Conservation (phyloP, 2,797 vertebrate species). For the Threskiornis aethiopicus region DNA sequence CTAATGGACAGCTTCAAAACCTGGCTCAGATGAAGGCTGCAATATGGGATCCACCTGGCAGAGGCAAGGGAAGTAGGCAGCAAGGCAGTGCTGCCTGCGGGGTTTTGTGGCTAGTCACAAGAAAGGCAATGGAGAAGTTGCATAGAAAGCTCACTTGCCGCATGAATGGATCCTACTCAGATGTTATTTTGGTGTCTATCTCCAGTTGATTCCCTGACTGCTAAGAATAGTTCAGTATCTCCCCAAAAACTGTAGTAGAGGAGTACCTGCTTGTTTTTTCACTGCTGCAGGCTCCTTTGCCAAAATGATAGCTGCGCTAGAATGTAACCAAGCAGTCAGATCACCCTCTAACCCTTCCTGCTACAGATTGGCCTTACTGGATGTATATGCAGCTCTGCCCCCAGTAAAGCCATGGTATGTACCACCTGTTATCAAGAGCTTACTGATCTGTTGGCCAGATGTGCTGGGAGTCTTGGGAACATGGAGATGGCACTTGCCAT, state of each 20-base stretch:
- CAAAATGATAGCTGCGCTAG: neutral
- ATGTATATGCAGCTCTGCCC: neutral
- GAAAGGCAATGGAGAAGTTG: neutral
- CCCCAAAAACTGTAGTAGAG: neutral
- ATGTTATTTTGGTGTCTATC: neutral
- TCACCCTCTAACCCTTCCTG: neutral
- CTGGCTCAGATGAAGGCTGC: neutral
- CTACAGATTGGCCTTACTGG: neutral
- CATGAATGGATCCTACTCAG: neutral
- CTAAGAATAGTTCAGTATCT: neutral
- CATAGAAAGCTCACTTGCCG: neutral
- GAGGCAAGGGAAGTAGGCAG: neutral
- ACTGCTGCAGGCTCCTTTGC: neutral
- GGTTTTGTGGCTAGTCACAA: neutral
- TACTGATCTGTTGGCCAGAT: neutral
- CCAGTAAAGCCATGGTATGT: neutral
- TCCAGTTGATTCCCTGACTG: neutral
- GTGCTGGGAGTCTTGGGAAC: accelerated
- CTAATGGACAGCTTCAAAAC: neutral
- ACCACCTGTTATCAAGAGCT: neutral
- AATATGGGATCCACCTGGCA: neutral
- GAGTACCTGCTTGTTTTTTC: neutral
- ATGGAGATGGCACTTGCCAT: neutral
- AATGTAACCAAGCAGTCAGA: neutral
- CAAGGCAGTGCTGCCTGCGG: neutral